Conservation (phyloP, 2,113 vertebrate species). For the Syngnathus scovelli region DNA sequence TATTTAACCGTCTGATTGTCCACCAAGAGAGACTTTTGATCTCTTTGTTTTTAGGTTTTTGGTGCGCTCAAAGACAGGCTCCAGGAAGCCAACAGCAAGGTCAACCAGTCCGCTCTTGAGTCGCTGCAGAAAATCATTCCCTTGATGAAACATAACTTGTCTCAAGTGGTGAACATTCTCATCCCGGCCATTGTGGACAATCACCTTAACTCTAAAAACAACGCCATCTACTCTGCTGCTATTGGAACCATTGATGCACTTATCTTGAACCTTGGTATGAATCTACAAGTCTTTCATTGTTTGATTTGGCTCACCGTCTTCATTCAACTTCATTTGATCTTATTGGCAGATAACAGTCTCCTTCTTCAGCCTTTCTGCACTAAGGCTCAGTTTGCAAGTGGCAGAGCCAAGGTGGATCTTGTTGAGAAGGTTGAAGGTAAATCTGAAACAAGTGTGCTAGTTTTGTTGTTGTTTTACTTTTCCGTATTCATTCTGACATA, state of each 20-base stretch:
- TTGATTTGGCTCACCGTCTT: not conserved
- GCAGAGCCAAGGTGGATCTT: conserved; percentile 90
- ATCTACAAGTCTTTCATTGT: not conserved
- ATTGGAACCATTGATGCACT: conserved; percentile 79
- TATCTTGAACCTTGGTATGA: conserved; percentile 77
- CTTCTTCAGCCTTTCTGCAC: conserved; percentile 91
- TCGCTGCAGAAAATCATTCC: conserved; percentile 81
- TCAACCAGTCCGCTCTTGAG: conserved; percentile 84
- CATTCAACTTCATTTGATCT: conserved; percentile 28
- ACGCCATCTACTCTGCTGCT: conserved; percentile 82
- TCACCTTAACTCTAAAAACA: conserved; percentile 94
- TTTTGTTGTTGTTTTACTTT: not conserved
- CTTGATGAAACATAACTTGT: conserved; percentile 77
- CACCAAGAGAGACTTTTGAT: not conserved
- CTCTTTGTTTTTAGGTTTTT: conserved; percentile 73
- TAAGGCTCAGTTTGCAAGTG: conserved; percentile 89
- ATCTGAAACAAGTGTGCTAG: not conserved
- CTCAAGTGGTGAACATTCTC: conserved; percentile 84
- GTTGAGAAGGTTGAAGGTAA: conserved; percentile 89
- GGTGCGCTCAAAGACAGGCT: conserved; percentile 86
- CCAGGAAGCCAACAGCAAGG: conserved; percentile 92
- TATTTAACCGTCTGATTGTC: not conserved
- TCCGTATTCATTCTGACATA: not conserved
- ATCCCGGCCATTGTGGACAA: conserved; percentile 91
- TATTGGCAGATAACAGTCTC: conserved; percentile 79